phyloP scores from a whole-genome alignment of 2,888 invertebrate species.

The Hirtodrosophila duncani region DNA sequence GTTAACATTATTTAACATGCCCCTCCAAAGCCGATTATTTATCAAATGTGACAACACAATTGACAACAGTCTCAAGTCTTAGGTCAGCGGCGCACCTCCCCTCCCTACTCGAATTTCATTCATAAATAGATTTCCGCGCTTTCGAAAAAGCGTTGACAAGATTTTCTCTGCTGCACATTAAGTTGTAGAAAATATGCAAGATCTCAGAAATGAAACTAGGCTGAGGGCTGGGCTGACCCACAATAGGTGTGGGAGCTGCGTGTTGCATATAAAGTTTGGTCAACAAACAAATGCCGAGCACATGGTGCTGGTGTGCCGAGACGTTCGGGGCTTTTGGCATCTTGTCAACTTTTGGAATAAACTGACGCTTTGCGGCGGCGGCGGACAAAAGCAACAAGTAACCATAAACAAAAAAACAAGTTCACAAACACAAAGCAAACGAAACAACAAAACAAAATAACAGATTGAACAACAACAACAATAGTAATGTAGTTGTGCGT shows the following conservation, averaged over 20 bases:
- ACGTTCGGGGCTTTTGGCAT: constrained; percentile 29
- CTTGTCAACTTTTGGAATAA: constrained; percentile 36
- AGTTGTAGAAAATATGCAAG: constrained; percentile 29
- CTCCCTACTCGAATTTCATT: constrained; percentile 47
- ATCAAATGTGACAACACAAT: constrained; percentile 48
- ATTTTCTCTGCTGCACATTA: constrained; percentile 24
- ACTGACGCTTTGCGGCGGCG: constrained; percentile 63
- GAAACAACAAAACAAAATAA: constrained; percentile 23
- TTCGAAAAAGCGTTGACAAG: constrained; percentile 33
- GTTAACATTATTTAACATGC: constrained; percentile 34
- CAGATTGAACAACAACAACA: neutral
- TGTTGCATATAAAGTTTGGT: constrained; percentile 38
- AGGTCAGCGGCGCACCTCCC: neutral
- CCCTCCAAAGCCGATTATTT: constrained; percentile 49
- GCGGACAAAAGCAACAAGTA: constrained; percentile 51
- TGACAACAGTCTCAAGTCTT: constrained; percentile 36
- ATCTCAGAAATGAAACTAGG: constrained; percentile 18
- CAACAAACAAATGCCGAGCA: constrained; percentile 56
- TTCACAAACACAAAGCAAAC: constrained; percentile 50
- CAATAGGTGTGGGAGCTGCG: constrained; percentile 32
- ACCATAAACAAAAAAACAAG: constrained; percentile 52
- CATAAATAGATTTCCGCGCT: constrained; percentile 56
- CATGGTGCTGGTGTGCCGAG: constrained; percentile 37
- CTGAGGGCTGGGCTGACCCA: too few relatives aligned
- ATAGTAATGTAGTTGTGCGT: constrained; percentile 36